A percentile compares a stretch with the other conserved stretches of the same genome.
These are phyloP conservation scores for Porites evermanni DNA, from an alignment of 92 coral and sea anemone genomes.

Conservation along the genomic window DNA sequence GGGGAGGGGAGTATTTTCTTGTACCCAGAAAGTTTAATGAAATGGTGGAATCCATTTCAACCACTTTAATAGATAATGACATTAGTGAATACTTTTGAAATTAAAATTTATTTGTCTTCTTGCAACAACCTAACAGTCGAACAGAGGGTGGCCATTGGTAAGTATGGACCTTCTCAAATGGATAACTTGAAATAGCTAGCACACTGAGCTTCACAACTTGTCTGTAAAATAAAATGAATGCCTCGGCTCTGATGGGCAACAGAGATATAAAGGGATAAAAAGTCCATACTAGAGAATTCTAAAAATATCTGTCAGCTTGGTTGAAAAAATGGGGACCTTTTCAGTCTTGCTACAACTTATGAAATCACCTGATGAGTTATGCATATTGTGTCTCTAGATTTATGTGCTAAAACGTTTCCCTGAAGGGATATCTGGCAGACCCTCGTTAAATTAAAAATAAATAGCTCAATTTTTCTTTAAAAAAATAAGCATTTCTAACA, in stretches of 20 bases:
- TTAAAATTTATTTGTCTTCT: conserved; percentile 10
- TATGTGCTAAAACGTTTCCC: not conserved
- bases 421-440: conserved; percentile 8
- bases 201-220: conserved; percentile 7
- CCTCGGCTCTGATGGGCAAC: conserved; percentile 14
- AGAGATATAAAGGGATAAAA: conserved; percentile 14
- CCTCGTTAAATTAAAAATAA: too few species aligned
- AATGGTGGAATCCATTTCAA: not conserved
- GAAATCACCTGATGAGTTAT: conserved; percentile 6
- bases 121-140: conserved; percentile 4
- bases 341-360: conserved; percentile 7
- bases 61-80: not conserved
- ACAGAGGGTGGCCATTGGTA: conserved; percentile 18
- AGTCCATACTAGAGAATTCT: conserved; percentile 6
- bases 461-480: too few species aligned
- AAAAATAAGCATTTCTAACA: too few species aligned
- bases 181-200: conserved; percentile 13
- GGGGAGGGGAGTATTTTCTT: not conserved
- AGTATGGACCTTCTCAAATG: not conserved
- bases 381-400: conserved; percentile 10
- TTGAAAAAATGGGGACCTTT: conserved; percentile 1
- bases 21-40: not conserved
- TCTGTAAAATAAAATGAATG: conserved; percentile 13
- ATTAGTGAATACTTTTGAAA: not conserved
- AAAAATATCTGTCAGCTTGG: conserved; percentile 11